Evolutionary conservation across 30 jellyfish, hydroid and myxozoan genomes (phyloP).

Genomic region (Chrysaora quinquecirrha): DNA sequence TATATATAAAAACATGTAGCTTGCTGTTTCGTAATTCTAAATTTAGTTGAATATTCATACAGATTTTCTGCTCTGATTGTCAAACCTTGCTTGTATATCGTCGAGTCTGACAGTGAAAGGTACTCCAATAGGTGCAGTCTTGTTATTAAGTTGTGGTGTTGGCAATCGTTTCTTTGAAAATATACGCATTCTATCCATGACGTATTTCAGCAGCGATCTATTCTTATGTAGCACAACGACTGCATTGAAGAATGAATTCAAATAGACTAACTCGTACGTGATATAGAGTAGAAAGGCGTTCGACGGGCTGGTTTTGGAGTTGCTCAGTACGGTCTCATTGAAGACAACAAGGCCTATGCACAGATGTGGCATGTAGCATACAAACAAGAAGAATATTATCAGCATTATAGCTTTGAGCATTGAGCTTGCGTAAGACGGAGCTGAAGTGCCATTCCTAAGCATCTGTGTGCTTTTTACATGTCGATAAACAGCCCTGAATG

Average conservation of each 20-base stretch:
- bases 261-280: conserved; percentile 37
- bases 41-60: too few species aligned
- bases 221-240: conserved; percentile 59
- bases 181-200: conserved; percentile 22
- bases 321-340: conserved; percentile 37
- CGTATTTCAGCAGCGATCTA: conserved; percentile 25
- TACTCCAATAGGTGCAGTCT: not conserved
- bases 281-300: conserved; percentile 27
- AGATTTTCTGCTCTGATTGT: too few species aligned
- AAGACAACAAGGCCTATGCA: conserved; percentile 25
- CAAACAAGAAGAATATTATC: conserved; percentile 50
- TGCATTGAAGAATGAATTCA: conserved; percentile 70
- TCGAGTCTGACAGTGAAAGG: too few species aligned
- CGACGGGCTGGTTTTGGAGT: not conserved
- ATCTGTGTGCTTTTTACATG: conserved; percentile 48
- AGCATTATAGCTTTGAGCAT: conserved; percentile 67
- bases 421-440: conserved; percentile 49
- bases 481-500: conserved; percentile 47
- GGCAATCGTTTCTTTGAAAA: conserved; percentile 8
- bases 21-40: too few species aligned
- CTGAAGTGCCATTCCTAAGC: conserved; percentile 22
- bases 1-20: too few species aligned
- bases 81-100: not conserved
- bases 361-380: conserved; percentile 66
- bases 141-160: not conserved